Evolutionary conservation across 37 sponge, comb jelly and placozoan genomes (phyloP).

Genomic region (Eunapius fragilis): DNA sequence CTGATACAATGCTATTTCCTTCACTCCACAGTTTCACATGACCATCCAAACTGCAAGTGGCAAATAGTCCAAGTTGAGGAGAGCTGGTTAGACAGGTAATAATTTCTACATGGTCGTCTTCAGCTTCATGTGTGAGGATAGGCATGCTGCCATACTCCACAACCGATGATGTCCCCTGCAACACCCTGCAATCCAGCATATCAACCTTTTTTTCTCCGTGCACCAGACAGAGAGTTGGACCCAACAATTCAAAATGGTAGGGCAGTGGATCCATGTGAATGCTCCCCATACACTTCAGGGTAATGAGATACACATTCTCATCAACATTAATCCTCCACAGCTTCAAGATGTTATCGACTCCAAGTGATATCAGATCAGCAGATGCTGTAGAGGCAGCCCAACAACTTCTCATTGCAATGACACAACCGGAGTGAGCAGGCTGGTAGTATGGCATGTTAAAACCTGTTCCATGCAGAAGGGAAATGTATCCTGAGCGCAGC

Average conservation of each 20-base stretch:
- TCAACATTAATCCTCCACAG: constrained; percentile 45
- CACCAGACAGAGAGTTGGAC: constrained; percentile 36
- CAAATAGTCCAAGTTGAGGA: constrained; percentile 33
- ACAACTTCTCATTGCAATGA: not conserved
- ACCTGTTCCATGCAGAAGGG: constrained; percentile 16
- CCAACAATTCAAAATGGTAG: not conserved
- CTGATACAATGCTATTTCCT: constrained; percentile 49
- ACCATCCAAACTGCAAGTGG: constrained; percentile 46
- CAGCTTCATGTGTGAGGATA: constrained; percentile 31
- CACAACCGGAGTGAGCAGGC: constrained; percentile 62
- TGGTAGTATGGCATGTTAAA: constrained; percentile 38
- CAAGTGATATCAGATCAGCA: constrained; percentile 42
- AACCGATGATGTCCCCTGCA: not conserved
- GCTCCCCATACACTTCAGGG: not conserved
- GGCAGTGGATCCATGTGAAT: constrained; percentile 17
- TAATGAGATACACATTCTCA: not conserved
- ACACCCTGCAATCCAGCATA: constrained; percentile 8
- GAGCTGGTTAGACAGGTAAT: constrained; percentile 29
- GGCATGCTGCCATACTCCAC: constrained; percentile 1
- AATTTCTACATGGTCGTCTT: constrained; percentile 50
- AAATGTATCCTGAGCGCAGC: constrained; percentile 41
- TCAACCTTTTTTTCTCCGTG: constrained; percentile 7
- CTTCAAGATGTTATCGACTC: constrained; percentile 41
- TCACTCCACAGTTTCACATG: constrained; percentile 63
- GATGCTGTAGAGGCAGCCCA: not conserved